These are phyloP conservation scores for Triplophysa tibetana DNA, from an alignment of 2,113 vertebrate species.

Conservation along the genomic window DNA sequence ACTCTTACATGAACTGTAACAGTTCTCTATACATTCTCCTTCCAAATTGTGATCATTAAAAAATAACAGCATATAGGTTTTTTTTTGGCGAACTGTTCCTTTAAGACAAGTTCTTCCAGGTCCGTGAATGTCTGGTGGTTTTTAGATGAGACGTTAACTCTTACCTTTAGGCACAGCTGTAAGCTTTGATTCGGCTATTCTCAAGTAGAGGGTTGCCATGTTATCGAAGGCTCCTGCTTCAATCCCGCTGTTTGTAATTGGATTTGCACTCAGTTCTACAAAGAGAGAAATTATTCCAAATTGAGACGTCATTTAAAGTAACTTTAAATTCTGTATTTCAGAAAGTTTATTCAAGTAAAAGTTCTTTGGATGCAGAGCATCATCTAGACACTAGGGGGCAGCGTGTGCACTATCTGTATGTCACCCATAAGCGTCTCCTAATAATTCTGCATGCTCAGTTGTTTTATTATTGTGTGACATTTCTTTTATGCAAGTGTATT, in stretches of 20 bases:
- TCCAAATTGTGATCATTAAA: too few relatives aligned
- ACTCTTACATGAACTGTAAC: too few relatives aligned
- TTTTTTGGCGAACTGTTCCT: background rate
- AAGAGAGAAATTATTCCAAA: conserved; percentile 4
- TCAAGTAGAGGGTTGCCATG: conserved; percentile 86
- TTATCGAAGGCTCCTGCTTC: conserved; percentile 90
- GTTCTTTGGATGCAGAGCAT: background rate
- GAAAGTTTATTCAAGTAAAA: background rate
- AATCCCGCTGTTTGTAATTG: conserved; percentile 87
- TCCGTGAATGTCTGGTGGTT: background rate
- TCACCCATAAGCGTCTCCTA: background rate
- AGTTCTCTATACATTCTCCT: too few relatives aligned
- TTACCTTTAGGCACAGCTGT: conserved; percentile 93
- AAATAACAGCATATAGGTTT: too few relatives aligned
- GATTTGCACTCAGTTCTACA: conserved; percentile 97
- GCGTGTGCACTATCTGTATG: background rate
- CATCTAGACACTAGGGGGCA: background rate
- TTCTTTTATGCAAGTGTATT: background rate
- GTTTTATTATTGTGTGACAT: background rate
- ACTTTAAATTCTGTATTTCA: too few relatives aligned
- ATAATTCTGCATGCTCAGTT: background rate
- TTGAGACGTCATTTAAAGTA: too few relatives aligned
- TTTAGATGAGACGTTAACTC: background rate
- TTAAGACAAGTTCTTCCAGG: background rate
- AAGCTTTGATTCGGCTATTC: conserved; percentile 91